Base-by-base conservation (phyloP, 2,797 vertebrate genomes). In the Xyrichtys novacula region DNA sequence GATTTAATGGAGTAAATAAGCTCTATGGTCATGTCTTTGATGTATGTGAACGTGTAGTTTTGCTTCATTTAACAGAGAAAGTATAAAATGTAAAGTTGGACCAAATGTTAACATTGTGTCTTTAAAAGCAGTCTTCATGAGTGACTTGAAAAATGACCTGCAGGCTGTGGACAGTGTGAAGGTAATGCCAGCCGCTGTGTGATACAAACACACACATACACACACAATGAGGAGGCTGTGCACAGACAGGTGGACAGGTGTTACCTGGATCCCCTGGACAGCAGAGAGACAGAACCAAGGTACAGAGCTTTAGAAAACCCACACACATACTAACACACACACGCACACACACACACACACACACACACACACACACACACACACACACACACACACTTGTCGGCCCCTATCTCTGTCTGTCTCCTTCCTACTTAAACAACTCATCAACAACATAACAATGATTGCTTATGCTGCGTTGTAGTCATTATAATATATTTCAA, bases 201-300 rank as follows among this genome's bases (percentile, higher is more conserved):
- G 44, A 17, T 28, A 46, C 34, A 29, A 32, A 29, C 55, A 52
- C 47, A 43, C 46, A 28, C 22, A 25, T 22, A 38, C 42, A 59
- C 55, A 64, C 40, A 66, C 7, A 68, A 20, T 50, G 55, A 32
- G 28, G 43, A 53, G 32, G 44, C 11, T 12, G 2, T 31, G 47
- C 32, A 73, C 38, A 65, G 44, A 72, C 68, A 71, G 62, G 58
- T 71, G 65, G 47, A 63, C 67, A 83, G 78, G 60, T 59, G 65
- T 83, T 85, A 85, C 83, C 86, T 88, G 81, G 83, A 83, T 84
- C 85, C 83, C 74, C 86, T 88, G 76, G 86, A 80, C 58, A 86
- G 81, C 86, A 81, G 78, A 78, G 75, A 66, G 78, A 83, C 55
- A 81, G 59, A 85, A 79, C 65, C 73, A 66, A 81, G 79, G 74